A percentile compares a stretch with the other conserved stretches of the same genome.
phyloP scores from a whole-genome alignment of 2,888 invertebrate genomes.

The Macrosoma leucophasiata region DNA sequence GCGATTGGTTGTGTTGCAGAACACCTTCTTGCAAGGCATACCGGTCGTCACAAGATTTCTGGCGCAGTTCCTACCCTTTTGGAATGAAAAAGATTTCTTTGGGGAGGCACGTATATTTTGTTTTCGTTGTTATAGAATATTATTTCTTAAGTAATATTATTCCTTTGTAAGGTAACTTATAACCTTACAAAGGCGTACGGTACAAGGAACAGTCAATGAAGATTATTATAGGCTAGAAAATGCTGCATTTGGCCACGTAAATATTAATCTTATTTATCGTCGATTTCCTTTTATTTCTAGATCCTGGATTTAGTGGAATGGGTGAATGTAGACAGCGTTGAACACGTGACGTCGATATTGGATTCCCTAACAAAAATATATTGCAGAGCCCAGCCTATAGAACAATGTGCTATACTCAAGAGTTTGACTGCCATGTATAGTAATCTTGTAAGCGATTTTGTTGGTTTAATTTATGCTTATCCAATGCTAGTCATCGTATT shows the following conservation, averaged over 20 bases:
- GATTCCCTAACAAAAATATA: conserved; percentile 38
- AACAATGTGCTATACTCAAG: conserved; percentile 52
- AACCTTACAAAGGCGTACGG: no score
- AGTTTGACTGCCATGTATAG: conserved; percentile 51
- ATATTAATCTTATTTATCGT: no score
- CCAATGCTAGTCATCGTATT: no score
- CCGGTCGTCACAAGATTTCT: conserved; percentile 59
- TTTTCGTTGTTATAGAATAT: no score
- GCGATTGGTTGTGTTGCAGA: conserved; percentile 46
- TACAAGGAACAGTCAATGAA: no score
- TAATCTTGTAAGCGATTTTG: conserved; percentile 53
- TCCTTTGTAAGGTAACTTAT: no score
- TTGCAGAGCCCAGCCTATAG: conserved; percentile 45
- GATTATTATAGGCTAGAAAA: no score
- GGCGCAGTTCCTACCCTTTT: conserved; percentile 55
- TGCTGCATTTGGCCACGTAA: no score
- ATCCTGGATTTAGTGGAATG: conserved; percentile 56
- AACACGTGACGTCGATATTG: conserved; percentile 43
- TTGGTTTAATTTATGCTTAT: no score
- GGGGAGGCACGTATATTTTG: conserved; percentile 46
- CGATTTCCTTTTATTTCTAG: conserved; percentile 31
- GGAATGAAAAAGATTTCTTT: conserved; percentile 63
- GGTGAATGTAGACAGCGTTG: conserved; percentile 45
- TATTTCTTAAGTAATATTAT: no score
- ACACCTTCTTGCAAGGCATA: conserved; percentile 53